phyloP scores from a whole-genome alignment of 2,888 invertebrate genomes.

The Dendrolimus pini region DNA sequence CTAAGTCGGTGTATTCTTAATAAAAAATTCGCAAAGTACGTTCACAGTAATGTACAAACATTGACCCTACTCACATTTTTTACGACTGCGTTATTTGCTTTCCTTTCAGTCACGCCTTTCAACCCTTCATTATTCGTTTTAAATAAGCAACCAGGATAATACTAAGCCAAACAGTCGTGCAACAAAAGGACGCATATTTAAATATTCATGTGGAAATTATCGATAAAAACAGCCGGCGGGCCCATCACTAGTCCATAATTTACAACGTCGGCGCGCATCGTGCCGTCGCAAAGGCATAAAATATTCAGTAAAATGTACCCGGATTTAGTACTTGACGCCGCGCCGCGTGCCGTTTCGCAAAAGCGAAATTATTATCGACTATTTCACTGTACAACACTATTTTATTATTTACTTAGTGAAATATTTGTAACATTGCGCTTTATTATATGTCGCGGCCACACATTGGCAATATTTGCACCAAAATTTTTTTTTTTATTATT shows the following conservation, averaged over 20 bases:
- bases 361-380: slow-evolving; percentile 7
- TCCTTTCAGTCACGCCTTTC: too few species aligned
- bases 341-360: background rate
- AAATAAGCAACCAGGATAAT: background rate
- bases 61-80: too few species aligned
- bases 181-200: slow-evolving; percentile 2
- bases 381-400: slow-evolving; percentile 2
- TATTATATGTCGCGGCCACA: too few species aligned
- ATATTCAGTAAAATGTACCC: slow-evolving; percentile 47
- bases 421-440: too few species aligned
- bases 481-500: too few species aligned
- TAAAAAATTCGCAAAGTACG: too few species aligned
- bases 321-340: slow-evolving; percentile 35
- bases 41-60: too few species aligned
- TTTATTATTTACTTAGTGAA: background rate
- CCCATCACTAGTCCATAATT: slow-evolving; percentile 30
- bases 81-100: too few species aligned
- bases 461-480: too few species aligned
- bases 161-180: background rate
- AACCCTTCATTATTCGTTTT: background rate
- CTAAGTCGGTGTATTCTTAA: too few species aligned
- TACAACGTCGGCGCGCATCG: slow-evolving; percentile 27
- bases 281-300: slow-evolving; percentile 37
- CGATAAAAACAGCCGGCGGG: slow-evolving; percentile 11
- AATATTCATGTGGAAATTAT: slow-evolving; percentile 11